Evolutionary conservation across 2,888 invertebrate genomes (phyloP).

Genomic region (Petrophora chlorosata): DNA sequence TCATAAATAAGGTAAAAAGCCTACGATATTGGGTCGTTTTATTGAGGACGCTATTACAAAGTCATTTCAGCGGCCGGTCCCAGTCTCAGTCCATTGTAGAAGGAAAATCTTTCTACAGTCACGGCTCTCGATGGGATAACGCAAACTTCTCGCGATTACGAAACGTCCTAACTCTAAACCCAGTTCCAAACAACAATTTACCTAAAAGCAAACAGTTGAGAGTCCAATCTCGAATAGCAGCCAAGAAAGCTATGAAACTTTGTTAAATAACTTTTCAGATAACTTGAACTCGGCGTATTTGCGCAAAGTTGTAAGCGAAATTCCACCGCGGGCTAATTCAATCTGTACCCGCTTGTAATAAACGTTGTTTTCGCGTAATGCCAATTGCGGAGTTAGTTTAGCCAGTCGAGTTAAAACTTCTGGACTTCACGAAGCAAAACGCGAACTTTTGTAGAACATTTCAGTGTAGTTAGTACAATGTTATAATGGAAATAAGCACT

Average conservation of each 20-base stretch:
- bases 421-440: slow-evolving; percentile 84
- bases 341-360: slow-evolving; percentile 82
- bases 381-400: slow-evolving; percentile 76
- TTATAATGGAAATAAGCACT: slow-evolving; percentile 84
- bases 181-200: slow-evolving; percentile 65
- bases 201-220: slow-evolving; percentile 63
- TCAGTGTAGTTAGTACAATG: slow-evolving; percentile 84
- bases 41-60: slow-evolving; percentile 79
- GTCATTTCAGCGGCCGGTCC: slow-evolving; percentile 76
- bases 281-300: slow-evolving; percentile 82
- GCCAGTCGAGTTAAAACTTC: slow-evolving; percentile 73
- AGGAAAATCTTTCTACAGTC: slow-evolving; percentile 83
- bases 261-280: slow-evolving; percentile 85
- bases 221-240: slow-evolving; percentile 68
- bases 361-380: slow-evolving; percentile 82
- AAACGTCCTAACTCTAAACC: slow-evolving; percentile 59
- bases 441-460: slow-evolving; percentile 84
- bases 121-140: slow-evolving; percentile 84
- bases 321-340: slow-evolving; percentile 78
- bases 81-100: slow-evolving; percentile 81
- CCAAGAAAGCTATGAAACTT: slow-evolving; percentile 83
- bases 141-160: slow-evolving; percentile 56
- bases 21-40: slow-evolving; percentile 73
- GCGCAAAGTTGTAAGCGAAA: slow-evolving; percentile 80
- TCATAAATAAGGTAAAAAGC: slow-evolving; percentile 71